phyloP scores from a whole-genome alignment of 2,888 invertebrate genomes.

The Pocota personata region DNA sequence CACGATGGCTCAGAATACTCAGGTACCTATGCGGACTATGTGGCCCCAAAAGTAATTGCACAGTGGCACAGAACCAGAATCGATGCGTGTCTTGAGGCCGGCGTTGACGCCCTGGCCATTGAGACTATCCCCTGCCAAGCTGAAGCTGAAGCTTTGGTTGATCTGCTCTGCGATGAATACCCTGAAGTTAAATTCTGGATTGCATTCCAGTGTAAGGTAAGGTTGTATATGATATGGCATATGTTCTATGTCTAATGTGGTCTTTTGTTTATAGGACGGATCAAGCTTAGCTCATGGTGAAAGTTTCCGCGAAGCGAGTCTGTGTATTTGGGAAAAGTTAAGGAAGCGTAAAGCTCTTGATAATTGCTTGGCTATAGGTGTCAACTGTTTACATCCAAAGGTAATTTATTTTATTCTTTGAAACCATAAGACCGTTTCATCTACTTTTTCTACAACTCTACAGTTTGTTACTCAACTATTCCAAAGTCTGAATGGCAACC shows the following conservation, averaged over 20 bases:
- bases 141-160: constrained; percentile 93
- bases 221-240: neutral
- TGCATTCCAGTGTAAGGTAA: constrained; percentile 92
- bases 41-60: constrained; percentile 87
- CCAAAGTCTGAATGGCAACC: constrained; percentile 84
- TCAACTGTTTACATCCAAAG: constrained; percentile 92
- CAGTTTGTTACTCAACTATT: constrained; percentile 86
- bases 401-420: constrained; percentile 56
- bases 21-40: constrained; percentile 90
- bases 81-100: constrained; percentile 89
- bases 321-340: constrained; percentile 86
- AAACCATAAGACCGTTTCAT: neutral
- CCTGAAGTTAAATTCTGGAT: constrained; percentile 93
- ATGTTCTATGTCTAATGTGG: neutral
- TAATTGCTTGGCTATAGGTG: constrained; percentile 92
- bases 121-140: constrained; percentile 95
- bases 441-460: neutral
- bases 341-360: constrained; percentile 86
- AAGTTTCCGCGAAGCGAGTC: constrained; percentile 88
- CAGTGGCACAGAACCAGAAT: constrained; percentile 94
- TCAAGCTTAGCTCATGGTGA: constrained; percentile 90
- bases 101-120: constrained; percentile 93
- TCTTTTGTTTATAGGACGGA: constrained; percentile 84
- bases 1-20: constrained; percentile 97
- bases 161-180: constrained; percentile 89